Percentiles rank a stretch among this genome's conserved stretches.
These are phyloP conservation scores for Scytalopus superciliaris DNA, from an alignment of 2,113 vertebrate species.

Conservation along the genomic window DNA sequence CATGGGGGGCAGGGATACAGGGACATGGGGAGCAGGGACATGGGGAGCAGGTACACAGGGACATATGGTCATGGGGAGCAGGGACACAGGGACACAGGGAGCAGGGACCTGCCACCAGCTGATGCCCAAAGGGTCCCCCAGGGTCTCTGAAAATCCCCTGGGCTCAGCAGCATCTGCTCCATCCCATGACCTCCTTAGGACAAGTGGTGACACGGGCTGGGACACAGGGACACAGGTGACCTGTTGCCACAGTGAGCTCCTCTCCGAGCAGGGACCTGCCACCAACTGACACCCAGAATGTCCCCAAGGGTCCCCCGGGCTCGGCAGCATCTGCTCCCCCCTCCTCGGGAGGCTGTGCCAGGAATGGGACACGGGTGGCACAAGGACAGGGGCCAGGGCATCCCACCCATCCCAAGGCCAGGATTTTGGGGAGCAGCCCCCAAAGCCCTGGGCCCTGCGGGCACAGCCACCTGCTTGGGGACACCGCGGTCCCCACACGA, in stretches of 20 bases:
- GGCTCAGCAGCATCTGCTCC: too few species aligned
- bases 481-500: fast-evolving
- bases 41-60: too few species aligned
- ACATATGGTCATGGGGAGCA: too few species aligned
- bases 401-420: background rate
- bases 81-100: too few species aligned
- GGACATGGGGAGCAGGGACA: too few species aligned
- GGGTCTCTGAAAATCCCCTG: background rate
- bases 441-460: background rate
- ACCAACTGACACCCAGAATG: too few species aligned
- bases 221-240: too few species aligned
- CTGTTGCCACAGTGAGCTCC: too few species aligned
- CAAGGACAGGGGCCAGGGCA: background rate
- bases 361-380: background rate
- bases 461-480: background rate
- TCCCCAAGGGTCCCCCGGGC: too few species aligned
- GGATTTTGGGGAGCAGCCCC: background rate
- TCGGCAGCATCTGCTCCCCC: background rate
- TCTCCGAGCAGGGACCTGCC: too few species aligned
- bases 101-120: background rate
- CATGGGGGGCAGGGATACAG: background rate
- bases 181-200: background rate
- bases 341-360: too few species aligned
- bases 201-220: background rate
- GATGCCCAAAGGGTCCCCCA: background rate